These are phyloP conservation scores for Cliona cf. orientalis DNA, from an alignment of 37 sponge, comb jelly and placozoan species.

Conservation along the genomic window DNA sequence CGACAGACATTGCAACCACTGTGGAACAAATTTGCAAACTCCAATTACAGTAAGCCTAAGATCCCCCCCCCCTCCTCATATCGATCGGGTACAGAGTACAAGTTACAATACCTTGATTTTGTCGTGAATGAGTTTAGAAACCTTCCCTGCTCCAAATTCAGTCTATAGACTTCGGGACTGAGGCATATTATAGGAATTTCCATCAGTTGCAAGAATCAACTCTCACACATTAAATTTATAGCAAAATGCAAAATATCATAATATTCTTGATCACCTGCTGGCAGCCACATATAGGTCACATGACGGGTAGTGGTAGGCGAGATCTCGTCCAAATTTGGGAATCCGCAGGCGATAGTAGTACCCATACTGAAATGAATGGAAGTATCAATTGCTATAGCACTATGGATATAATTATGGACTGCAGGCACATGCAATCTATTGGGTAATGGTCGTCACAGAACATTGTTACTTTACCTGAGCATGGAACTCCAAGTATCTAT, in stretches of 20 bases:
- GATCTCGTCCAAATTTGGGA: conserved; percentile 93
- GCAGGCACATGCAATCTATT: neutral
- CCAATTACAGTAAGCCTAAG: neutral
- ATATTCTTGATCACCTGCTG: conserved; percentile 69
- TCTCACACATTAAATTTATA: neutral
- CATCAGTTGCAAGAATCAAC: too few relatives aligned
- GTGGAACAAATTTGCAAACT: neutral
- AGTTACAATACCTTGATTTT: conserved; percentile 49
- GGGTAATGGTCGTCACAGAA: neutral
- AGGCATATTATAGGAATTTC: neutral
- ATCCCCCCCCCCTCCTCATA: neutral
- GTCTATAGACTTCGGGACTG: conserved; percentile 88
- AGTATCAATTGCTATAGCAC: too few relatives aligned
- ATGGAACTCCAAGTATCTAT: conserved; percentile 93
- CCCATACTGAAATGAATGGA: conserved; percentile 65
- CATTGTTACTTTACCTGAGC: conserved; percentile 59
- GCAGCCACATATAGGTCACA: conserved; percentile 94
- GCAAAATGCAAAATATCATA: too few relatives aligned
- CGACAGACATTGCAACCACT: conserved; percentile 76
- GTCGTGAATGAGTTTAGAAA: conserved; percentile 81
- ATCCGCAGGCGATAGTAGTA: conserved; percentile 87
- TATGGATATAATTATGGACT: too few relatives aligned
- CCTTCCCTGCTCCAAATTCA: conserved; percentile 90
- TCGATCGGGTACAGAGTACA: neutral
- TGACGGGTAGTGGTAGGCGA: conserved; percentile 89